Conservation (phyloP, 2,888 invertebrate genomes). For the Lacanobia wlatinum region DNA sequence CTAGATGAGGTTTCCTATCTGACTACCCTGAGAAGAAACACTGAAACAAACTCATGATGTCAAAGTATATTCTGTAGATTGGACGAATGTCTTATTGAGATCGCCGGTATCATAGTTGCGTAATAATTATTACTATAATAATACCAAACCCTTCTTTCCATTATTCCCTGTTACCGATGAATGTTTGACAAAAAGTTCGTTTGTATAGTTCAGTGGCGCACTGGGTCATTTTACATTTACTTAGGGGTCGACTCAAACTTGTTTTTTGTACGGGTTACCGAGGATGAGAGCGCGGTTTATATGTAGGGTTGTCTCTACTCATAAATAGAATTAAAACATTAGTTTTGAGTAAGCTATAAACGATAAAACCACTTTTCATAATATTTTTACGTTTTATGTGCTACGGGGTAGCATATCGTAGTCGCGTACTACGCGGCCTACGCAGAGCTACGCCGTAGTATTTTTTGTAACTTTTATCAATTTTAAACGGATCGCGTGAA, state of each 20-base stretch:
- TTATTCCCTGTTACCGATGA: conserved; percentile 9
- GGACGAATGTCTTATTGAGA: neutral
- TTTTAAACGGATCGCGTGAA: no score
- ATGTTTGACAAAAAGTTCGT: conserved; percentile 32
- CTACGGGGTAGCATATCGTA: conserved; percentile 37
- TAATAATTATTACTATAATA: conserved; percentile 2
- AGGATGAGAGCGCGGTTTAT: conserved; percentile 58
- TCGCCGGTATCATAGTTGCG: neutral
- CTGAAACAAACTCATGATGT: no score
- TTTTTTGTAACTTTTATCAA: neutral
- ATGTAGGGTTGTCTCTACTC: conserved; percentile 54
- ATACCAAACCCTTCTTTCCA: conserved; percentile 1
- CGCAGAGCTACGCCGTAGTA: conserved; percentile 9
- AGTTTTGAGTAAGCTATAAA: neutral
- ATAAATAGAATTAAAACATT: neutral
- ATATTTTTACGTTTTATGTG: no score
- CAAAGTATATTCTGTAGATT: no score
- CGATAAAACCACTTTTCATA: no score
- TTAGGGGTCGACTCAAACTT: conserved; percentile 63
- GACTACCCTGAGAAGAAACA: no score
- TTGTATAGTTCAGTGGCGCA: conserved; percentile 60
- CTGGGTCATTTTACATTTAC: conserved; percentile 67
- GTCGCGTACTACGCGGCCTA: conserved; percentile 26
- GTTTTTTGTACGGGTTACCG: conserved; percentile 64
- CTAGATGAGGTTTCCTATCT: no score